These are phyloP conservation scores for Acrobeloides nanus DNA, from an alignment of 2,888 invertebrate species.

Conservation along the genomic window DNA sequence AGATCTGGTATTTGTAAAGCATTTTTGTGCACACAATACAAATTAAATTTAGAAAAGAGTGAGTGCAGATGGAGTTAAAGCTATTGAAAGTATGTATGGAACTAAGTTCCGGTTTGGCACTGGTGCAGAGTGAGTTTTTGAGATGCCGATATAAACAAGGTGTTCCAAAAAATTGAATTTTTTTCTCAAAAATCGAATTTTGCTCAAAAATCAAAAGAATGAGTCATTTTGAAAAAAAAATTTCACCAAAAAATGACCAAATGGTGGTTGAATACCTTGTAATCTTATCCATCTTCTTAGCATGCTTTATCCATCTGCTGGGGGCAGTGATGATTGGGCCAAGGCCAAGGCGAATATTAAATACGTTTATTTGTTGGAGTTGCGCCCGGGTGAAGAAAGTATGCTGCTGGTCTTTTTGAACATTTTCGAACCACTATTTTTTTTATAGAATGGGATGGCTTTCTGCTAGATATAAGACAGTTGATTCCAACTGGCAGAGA, in stretches of 20 bases:
- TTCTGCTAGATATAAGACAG: slow-evolving; percentile 48
- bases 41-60: slow-evolving; percentile 34
- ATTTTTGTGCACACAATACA: neutral
- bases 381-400: slow-evolving; percentile 52
- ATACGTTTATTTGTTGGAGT: slow-evolving; percentile 51
- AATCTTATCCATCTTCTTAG: too few relatives aligned
- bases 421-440: neutral
- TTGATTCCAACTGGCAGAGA: slow-evolving; percentile 51
- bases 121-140: too few relatives aligned
- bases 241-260: too few relatives aligned
- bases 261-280: too few relatives aligned
- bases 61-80: slow-evolving; percentile 39
- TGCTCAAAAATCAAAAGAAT: too few relatives aligned
- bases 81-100: slow-evolving; percentile 47
- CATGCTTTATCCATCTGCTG: slow-evolving; percentile 50
- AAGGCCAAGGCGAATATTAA: slow-evolving; percentile 48
- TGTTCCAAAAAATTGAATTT: too few relatives aligned
- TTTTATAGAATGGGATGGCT: slow-evolving; percentile 50
- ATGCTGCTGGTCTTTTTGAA: slow-evolving; percentile 6
- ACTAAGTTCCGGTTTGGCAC: slow-evolving; percentile 48
- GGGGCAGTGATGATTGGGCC: slow-evolving; percentile 54
- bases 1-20: slow-evolving; percentile 35
- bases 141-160: too few relatives aligned
- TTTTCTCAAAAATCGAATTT: too few relatives aligned
- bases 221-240: too few relatives aligned